Evolutionary conservation across 1,140 invertebrate genomes (phyloP), one percentile per base, ranked within the genome.

Genomic region (Drosophila kanapiae): DNA sequence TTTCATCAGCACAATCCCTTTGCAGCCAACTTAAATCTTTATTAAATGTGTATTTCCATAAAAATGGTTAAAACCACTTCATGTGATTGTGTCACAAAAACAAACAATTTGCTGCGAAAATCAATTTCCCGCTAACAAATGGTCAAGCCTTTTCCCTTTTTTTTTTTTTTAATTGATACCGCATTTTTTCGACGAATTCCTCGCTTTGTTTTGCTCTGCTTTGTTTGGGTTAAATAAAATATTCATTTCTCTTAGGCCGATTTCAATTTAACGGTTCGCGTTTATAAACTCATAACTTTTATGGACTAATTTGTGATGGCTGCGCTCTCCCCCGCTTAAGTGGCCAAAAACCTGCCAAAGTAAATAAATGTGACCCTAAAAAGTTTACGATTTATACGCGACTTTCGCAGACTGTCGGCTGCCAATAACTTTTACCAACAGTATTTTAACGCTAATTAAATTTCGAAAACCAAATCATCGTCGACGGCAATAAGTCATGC

Each of bases 381-480:
- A 84, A 84, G 61, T 85, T 80, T 81, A 72, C 72, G 77, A 80
- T 77, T 76, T 75, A 81, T 81, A 76, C 75, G 65, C 75, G 65
- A 78, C 74, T 77, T 45, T 74, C 54, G 74, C 42, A 27, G 62
- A 14, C 47, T 57, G 42, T 14, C 57, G 49, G 38, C 69, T 69
- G 68, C 62, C 63, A 65, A 82, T 64, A 86, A 78, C 68, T 83
- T 75, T 59, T 13, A 9, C 47, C 40, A 43, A 64, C 69, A 82
- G 69, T 79, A 82, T 87, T 85, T 86, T 76, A 76, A 72, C 61
- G 75, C 83, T 82, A 86, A 86, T 82, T 86, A 87, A 87, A 86
- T 87, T 82, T 75, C 53, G 31, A 65, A 71, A 63, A 53, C 56
- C 48, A 70, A 79, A 76, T 61, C 61, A 59, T 37, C 51, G 48